Percentiles rank a stretch among this genome's conserved stretches.
Evolutionary conservation across 2,888 invertebrate genomes (phyloP).

Genomic region (Synanthedon tipuliformis): DNA sequence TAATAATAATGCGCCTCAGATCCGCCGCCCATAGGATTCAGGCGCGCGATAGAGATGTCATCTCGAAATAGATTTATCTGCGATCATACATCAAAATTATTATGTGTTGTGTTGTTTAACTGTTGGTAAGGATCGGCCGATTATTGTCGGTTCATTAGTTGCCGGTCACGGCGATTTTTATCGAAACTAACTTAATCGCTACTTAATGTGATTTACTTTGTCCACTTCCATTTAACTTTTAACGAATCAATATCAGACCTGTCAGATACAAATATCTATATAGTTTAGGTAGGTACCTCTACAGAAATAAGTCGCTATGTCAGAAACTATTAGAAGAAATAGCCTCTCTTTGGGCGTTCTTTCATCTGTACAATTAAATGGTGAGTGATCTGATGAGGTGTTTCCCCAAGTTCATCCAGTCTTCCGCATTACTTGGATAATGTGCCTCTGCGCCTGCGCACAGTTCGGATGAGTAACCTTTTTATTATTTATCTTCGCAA

Average conservation of each 20-base stretch:
- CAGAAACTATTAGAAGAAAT: too few relatives aligned
- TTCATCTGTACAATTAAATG: too few relatives aligned
- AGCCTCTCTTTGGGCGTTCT: too few relatives aligned
- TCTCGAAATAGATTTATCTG: slow-evolving; percentile 60
- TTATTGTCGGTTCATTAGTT: slow-evolving; percentile 48
- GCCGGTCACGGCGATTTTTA: slow-evolving; percentile 21
- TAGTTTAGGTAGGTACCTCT: too few relatives aligned
- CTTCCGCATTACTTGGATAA: too few relatives aligned
- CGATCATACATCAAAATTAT: slow-evolving; percentile 38
- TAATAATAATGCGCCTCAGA: slow-evolving; percentile 48
- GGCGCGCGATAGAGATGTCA: slow-evolving; percentile 45
- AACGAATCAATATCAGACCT: background rate
- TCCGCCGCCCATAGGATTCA: slow-evolving; percentile 6
- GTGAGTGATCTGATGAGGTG: too few relatives aligned
- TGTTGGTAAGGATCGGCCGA: slow-evolving; percentile 18
- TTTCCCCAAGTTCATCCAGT: too few relatives aligned
- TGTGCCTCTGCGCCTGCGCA: too few relatives aligned
- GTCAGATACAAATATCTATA: too few relatives aligned
- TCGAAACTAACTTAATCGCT: slow-evolving; percentile 23
- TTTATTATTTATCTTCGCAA: too few relatives aligned
- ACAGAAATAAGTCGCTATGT: background rate
- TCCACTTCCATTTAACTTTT: background rate
- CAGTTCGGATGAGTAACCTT: too few relatives aligned
- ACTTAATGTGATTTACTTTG: slow-evolving; percentile 13
- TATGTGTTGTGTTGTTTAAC: slow-evolving; percentile 32